A percentile compares a stretch with the other conserved stretches of the same genome.
Evolutionary conservation across 2,113 vertebrate species (phyloP).

Genomic region (human (Homo sapiens)): GRCh38 chr9:28102001-28102500

Average conservation of each 20-base stretch:
- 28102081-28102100: not conserved
- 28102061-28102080: slow-evolving; percentile 56
- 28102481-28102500: slow-evolving; percentile 44
- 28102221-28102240: slow-evolving; percentile 67
- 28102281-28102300: not conserved
- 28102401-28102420: slow-evolving; percentile 33
- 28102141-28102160: slow-evolving; percentile 72
- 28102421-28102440: slow-evolving; percentile 52
- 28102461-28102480: slow-evolving; percentile 53
- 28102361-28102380: slow-evolving; percentile 19
- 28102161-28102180: not conserved
- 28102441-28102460: slow-evolving; percentile 62
- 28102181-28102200: slow-evolving; percentile 52
- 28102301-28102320: slow-evolving; percentile 49
- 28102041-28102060: slow-evolving; percentile 44
- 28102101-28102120: slow-evolving; percentile 24
- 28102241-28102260: slow-evolving; percentile 46
- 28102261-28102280: slow-evolving; percentile 59
- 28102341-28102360: slow-evolving; percentile 57
- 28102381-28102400: slow-evolving; percentile 23
- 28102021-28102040: slow-evolving; percentile 58
- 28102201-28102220: slow-evolving; percentile 64
- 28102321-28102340: slow-evolving; percentile 59
- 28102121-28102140: slow-evolving; percentile 64
- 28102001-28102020: slow-evolving; percentile 53